Evolutionary conservation across 2,113 vertebrate genomes (phyloP), one percentile per base, ranked within the genome.

Genomic region (Peromyscus maniculatus): DNA sequence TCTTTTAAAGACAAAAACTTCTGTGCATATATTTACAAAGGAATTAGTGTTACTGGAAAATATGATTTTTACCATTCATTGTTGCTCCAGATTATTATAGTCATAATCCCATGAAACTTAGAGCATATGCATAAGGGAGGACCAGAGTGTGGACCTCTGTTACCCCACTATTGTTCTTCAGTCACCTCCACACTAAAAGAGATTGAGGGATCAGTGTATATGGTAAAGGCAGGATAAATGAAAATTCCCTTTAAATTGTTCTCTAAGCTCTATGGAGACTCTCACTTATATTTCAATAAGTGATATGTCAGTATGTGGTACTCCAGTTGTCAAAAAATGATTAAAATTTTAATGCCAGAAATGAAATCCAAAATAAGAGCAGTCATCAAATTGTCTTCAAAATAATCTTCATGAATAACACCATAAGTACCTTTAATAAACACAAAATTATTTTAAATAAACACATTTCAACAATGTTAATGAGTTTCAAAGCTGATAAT

Each of bases 381-480:
- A 66, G 46, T 59, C 12, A 67, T 31, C 26, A 64, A 10, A 67
- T 31, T 3, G 43, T 55, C 31, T 43, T 89, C 78, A 36, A 43
- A 78, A 69, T n/a, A 28, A 9, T 0, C 0, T 64, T 94, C 55
- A 84, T 77, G 19, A 52, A 69, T 84, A 36, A 52, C 78, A 89
- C 3, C 15, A 5, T 69, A 69, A 69, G 5, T 78, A 78, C 15
- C 75, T 46, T 43, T 43, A 89, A 78, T 71, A n/a, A 94, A 88
- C 88, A 84, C 10, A 31, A 67, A 36, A 24, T n/a, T 84, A 31
- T 86, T 92, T 72, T 52, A 87, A 93, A 93, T 80, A 64, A 57
- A 28, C 7, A 55, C 72, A 12, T n/a, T 77, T 84, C 49, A 83
- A 12, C 7, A 43, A 52, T 64, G 36, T 72, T 43, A 82, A 52